Percentiles rank a stretch among this genome's conserved stretches.
phyloP scores from a whole-genome alignment of 2,113 vertebrate species.

The Electrona antarctica region DNA sequence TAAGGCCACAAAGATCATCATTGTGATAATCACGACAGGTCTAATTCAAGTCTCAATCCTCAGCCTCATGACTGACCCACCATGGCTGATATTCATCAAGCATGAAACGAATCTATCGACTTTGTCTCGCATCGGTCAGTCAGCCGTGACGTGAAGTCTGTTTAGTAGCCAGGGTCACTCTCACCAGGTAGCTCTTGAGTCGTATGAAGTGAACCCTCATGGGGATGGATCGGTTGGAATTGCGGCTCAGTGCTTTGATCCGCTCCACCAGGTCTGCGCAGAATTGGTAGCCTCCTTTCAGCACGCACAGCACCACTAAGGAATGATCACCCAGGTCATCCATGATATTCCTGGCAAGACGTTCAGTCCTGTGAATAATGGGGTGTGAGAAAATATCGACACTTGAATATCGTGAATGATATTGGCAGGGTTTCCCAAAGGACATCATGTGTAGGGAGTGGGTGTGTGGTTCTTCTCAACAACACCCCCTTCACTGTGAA shows the following conservation, averaged over 20 bases:
- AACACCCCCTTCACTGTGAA: too few species aligned
- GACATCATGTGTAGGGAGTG: too few species aligned
- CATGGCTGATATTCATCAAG: constrained; percentile 3
- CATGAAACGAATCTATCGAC: constrained; percentile 3
- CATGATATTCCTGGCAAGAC: constrained; percentile 90
- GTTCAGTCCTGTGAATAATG: constrained; percentile 83
- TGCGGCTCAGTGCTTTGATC: constrained; percentile 88
- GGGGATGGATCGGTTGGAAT: constrained; percentile 86
- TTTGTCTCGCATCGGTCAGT: neutral
- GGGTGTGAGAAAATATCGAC: neutral
- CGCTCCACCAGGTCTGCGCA: constrained; percentile 89
- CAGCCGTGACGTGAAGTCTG: neutral
- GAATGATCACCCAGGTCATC: constrained; percentile 89
- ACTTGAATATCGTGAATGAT: neutral
- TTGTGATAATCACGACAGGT: constrained; percentile 3
- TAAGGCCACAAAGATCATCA: constrained; percentile 31
- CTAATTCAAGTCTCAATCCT: constrained; percentile 13
- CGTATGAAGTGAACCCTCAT: constrained; percentile 94
- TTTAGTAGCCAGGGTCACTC: neutral
- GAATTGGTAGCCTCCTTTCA: constrained; percentile 94
- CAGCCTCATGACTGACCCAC: constrained; percentile 30
- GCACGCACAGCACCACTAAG: constrained; percentile 89
- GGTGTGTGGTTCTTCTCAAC: too few species aligned
- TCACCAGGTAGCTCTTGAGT: constrained; percentile 88
- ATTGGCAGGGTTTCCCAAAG: too few species aligned